phyloP scores from a whole-genome alignment of 1,140 invertebrate genomes.

The Pachypsylla venusta region DNA sequence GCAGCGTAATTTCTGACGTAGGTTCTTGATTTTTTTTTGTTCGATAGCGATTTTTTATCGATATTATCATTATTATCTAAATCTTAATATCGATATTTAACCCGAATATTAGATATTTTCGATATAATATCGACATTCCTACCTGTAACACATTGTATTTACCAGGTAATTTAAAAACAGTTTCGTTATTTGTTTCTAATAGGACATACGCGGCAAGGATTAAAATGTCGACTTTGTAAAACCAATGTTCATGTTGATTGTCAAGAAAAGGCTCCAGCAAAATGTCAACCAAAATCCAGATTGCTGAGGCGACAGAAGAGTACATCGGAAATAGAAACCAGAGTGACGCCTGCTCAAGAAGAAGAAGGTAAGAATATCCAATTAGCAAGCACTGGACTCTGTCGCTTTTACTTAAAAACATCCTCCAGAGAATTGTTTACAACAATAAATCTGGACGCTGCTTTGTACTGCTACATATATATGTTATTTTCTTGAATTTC shows the following conservation, averaged over 20 bases:
- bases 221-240: slow-evolving; percentile 78
- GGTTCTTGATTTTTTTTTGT: too few species aligned
- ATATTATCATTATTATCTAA: too few species aligned
- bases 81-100: too few species aligned
- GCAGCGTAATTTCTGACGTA: too few species aligned
- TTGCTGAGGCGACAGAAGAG: slow-evolving; percentile 74
- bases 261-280: slow-evolving; percentile 51
- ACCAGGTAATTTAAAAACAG: too few species aligned
- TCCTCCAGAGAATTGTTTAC: slow-evolving; percentile 10
- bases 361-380: slow-evolving; percentile 49
- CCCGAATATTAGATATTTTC: too few species aligned
- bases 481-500: too few species aligned
- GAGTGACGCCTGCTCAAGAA: slow-evolving; percentile 38
- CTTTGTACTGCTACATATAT: not conserved
- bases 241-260: slow-evolving; percentile 83
- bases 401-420: slow-evolving; percentile 15
- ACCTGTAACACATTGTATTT: too few species aligned
- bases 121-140: too few species aligned
- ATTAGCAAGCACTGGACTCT: not conserved
- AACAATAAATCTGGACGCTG: slow-evolving; percentile 7
- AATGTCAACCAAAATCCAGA: slow-evolving; percentile 66
- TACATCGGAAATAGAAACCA: slow-evolving; percentile 55
- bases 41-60: too few species aligned
- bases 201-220: slow-evolving; percentile 83
- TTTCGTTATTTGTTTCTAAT: too few species aligned